Evolutionary conservation across 2,113 vertebrate genomes (phyloP).

Genomic region (Nyctereutes procyonoides): DNA sequence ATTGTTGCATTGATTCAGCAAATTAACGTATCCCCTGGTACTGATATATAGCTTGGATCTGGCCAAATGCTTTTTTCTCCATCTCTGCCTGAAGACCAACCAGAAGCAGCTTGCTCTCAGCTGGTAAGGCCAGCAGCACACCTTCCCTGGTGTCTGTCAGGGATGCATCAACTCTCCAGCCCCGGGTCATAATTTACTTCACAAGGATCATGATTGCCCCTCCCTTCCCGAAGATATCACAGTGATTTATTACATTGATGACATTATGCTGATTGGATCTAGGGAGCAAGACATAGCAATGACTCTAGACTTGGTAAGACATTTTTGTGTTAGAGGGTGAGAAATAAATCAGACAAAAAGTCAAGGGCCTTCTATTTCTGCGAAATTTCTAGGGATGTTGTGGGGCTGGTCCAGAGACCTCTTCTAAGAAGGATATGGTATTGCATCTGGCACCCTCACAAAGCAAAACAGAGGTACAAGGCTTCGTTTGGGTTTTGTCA

Average conservation of each 20-base stretch:
- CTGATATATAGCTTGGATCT: not conserved
- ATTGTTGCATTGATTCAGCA: not conserved
- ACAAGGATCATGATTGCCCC: not conserved
- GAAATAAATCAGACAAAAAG: not conserved
- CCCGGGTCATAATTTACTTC: not conserved
- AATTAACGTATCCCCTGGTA: not conserved
- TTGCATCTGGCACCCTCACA: fast-evolving
- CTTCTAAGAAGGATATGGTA: not conserved
- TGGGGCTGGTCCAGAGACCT: not conserved
- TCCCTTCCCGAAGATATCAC: not conserved
- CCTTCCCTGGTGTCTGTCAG: not conserved
- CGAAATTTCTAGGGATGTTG: not conserved
- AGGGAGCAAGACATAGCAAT: not conserved
- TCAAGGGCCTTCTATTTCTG: not conserved
- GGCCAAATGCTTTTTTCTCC: not conserved
- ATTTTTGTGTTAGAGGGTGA: not conserved
- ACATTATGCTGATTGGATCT: not conserved
- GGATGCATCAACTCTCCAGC: not conserved
- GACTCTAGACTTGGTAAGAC: not conserved
- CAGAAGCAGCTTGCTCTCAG: not conserved
- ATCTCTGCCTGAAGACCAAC: not conserved
- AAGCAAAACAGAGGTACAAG: not conserved
- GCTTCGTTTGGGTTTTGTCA: not conserved
- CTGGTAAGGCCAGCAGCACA: not conserved
- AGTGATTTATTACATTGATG: not conserved